These are phyloP conservation scores for Calyptommatus sinebrachiatus DNA, from an alignment of 2,113 vertebrate genomes.

Conservation along the genomic window DNA sequence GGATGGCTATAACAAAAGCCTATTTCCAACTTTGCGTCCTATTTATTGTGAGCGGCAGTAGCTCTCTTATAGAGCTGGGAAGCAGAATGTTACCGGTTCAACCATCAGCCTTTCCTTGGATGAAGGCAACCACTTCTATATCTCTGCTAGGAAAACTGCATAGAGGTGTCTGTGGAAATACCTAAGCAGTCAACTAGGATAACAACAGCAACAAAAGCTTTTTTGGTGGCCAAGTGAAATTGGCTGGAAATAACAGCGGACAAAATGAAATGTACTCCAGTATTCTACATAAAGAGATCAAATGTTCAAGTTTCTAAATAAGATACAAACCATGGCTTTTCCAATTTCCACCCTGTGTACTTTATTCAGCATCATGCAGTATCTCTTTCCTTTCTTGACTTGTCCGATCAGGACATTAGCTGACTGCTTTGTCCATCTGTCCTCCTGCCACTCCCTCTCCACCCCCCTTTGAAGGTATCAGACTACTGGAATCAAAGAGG, in stretches of 20 bases:
- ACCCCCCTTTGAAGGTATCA: slow-evolving; percentile 61
- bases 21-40: not conserved
- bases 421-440: slow-evolving; percentile 40
- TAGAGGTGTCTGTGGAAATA: no score
- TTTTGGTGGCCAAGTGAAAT: not conserved
- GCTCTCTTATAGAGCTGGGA: no score
- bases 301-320: not conserved
- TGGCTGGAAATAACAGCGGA: not conserved
- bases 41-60: not conserved
- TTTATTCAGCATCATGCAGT: slow-evolving; percentile 13
- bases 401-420: slow-evolving; percentile 54
- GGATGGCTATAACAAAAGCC: not conserved
- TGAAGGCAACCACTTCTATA: no score
- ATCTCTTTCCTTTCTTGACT: slow-evolving; percentile 59
- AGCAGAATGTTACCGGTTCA: no score
- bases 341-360: slow-evolving; percentile 38
- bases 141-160: no score
- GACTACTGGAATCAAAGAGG: slow-evolving; percentile 76
- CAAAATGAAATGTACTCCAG: not conserved
- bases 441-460: slow-evolving; percentile 42
- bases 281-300: not conserved
- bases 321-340: slow-evolving; percentile 27
- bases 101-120: no score
- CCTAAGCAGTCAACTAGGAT: no score
- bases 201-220: no score